Percentiles rank a stretch among this genome's conserved stretches.
Evolutionary conservation across 2,113 vertebrate genomes (phyloP).

Genomic region (Dipodomys stephensi): DNA sequence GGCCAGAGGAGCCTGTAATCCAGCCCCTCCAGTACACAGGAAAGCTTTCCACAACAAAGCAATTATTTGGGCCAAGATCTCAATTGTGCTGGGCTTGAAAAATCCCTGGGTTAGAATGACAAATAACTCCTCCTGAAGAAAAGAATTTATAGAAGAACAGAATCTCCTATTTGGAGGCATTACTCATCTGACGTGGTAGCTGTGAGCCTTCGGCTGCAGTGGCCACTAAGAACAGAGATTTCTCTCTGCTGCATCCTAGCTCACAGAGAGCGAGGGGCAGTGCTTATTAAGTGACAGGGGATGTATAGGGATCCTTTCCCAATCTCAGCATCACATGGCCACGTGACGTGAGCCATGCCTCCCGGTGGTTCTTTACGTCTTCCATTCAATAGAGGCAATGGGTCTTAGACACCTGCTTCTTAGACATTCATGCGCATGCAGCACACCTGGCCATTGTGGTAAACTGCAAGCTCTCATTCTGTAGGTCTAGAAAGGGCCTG

Average conservation of each 20-base stretch:
- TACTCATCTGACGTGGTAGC: neutral
- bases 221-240: neutral
- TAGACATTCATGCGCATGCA: accelerated
- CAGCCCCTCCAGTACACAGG: neutral
- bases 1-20: neutral
- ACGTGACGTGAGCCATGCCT: neutral
- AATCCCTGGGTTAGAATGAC: neutral
- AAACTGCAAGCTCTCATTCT: neutral
- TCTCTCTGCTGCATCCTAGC: neutral
- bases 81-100: neutral
- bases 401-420: neutral
- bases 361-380: neutral
- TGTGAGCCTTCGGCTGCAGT: neutral
- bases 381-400: neutral
- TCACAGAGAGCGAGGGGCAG: neutral
- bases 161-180: neutral
- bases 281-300: neutral
- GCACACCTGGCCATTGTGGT: neutral
- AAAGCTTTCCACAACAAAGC: neutral
- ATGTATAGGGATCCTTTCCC: neutral
- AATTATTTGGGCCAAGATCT: neutral
- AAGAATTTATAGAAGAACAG: neutral
- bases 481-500: neutral
- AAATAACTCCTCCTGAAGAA: neutral
- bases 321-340: neutral